These are phyloP conservation scores for Macrotus californicus DNA, from an alignment of 2,113 vertebrate species.

Conservation along the genomic window DNA sequence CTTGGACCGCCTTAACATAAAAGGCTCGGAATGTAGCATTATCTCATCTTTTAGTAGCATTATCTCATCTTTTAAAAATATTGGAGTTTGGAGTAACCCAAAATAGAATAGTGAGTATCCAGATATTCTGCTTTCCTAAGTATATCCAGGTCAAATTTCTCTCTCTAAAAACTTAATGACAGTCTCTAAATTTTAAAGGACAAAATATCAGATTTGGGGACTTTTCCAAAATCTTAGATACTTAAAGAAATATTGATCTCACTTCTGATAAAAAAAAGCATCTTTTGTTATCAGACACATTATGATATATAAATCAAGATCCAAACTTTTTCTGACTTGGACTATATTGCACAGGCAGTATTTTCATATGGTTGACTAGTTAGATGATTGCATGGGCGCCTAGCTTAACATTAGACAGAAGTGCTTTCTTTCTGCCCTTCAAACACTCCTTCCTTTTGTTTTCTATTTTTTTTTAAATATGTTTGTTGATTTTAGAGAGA, in stretches of 20 bases:
- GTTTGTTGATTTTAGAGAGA: too few relatives aligned
- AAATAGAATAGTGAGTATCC: neutral
- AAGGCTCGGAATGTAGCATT: neutral
- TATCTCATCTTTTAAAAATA: conserved; percentile 22
- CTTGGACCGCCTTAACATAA: neutral
- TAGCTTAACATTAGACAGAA: conserved; percentile 33
- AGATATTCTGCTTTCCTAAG: neutral
- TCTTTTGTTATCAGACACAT: neutral
- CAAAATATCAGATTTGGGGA: neutral
- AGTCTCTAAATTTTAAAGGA: neutral
- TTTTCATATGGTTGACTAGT: conserved; percentile 37
- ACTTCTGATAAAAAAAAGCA: neutral
- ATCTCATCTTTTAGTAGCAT: neutral
- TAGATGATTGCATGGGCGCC: conserved; percentile 41
- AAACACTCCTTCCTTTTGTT: conserved; percentile 25
- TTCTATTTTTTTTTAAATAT: neutral
- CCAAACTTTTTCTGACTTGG: neutral
- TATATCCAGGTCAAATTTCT: neutral
- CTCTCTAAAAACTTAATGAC: conserved; percentile 10
- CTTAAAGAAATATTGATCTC: neutral
- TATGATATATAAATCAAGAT: neutral
- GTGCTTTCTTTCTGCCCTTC: conserved; percentile 42
- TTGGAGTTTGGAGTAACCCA: neutral
- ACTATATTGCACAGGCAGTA: neutral
- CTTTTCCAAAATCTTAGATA: conserved; percentile 15